Evolutionary conservation across 2,888 invertebrate species (phyloP).

Genomic region (Agrilus cyanescens): DNA sequence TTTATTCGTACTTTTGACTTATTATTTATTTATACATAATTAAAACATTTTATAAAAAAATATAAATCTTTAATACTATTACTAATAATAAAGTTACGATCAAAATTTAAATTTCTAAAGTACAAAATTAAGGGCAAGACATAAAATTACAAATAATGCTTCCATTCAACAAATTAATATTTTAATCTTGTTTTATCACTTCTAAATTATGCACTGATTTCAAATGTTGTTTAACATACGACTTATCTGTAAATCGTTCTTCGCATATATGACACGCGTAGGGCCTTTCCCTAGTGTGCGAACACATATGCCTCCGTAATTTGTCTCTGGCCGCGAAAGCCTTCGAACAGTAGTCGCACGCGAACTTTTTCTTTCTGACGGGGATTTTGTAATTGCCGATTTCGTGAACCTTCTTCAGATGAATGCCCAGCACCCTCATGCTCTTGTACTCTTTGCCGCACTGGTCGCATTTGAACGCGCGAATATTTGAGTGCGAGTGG

Average conservation of each 20-base stretch:
- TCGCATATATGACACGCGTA: constrained; percentile 21
- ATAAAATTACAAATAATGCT: too few relatives aligned
- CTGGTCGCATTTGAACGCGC: constrained; percentile 31
- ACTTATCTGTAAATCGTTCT: constrained; percentile 24
- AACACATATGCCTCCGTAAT: constrained; percentile 23
- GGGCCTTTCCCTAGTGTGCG: constrained; percentile 24
- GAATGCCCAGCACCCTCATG: constrained; percentile 35
- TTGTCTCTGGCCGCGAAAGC: constrained; percentile 27
- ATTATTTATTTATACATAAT: too few relatives aligned
- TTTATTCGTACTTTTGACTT: too few relatives aligned
- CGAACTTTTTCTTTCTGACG: constrained; percentile 28
- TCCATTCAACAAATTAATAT: too few relatives aligned
- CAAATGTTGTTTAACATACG: constrained; percentile 23
- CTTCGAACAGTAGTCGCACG: constrained; percentile 29
- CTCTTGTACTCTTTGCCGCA: constrained; percentile 40
- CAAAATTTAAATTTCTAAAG: too few relatives aligned
- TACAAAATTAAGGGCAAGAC: too few relatives aligned
- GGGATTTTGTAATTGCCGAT: constrained; percentile 29
- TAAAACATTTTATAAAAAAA: too few relatives aligned
- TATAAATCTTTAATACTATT: too few relatives aligned
- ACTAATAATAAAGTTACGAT: too few relatives aligned
- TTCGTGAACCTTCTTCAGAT: constrained; percentile 38
- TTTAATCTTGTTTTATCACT: too few relatives aligned
- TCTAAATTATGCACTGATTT: constrained; percentile 19
- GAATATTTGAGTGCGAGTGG: constrained; percentile 15